Evolutionary conservation across 1,140 invertebrate species (phyloP), one percentile per base, ranked within the genome.

Genomic region (Brevipalpus yothersi): DNA sequence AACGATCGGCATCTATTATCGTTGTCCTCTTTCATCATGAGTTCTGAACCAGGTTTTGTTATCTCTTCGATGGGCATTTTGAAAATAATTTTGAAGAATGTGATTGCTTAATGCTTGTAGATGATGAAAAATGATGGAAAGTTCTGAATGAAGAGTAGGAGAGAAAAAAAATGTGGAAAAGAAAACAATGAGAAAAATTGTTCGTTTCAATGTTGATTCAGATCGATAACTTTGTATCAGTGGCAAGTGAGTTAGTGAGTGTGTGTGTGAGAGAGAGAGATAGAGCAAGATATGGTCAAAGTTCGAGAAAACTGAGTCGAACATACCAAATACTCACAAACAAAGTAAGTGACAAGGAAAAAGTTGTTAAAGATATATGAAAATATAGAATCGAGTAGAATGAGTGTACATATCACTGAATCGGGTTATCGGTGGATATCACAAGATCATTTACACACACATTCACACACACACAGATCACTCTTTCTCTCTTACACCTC

Each of bases 1-100:
- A 61, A n/a, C 41, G 60, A 61, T 39, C 58, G 13, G 31, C 58
- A 58, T 10, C 39, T 4, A 15, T 58, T 45, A 49, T 49, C 45
- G 9, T 58, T 45, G 13, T 21, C 41, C 13, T 19, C 23, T 31
- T 58, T 45, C 40, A 45, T 58, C 17, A 45, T 23, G n/a, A 51
- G 10, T 13, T 51, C 49, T 17, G 49, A 17, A n/a, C 49, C 49
- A 19, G n/a, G 21, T 19, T 42, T 56, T 17, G 54, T 42, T 31
- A 41, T 56, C 17, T 13, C 39, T 23, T 19, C 15, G 19, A 56
- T 42, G n/a, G 15, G 31, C 15, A 13, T 31, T 42, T 42, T 41
- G 39, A 11, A 9, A 31, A 31, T 13, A 39, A n/a, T 17, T 56
- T 19, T n/a, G 10, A 56, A 56, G 15, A 13, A 56, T n/a, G 13